Base-by-base conservation (phyloP, 2,888 invertebrate species). In the Yponomeuta sedellus region DNA sequence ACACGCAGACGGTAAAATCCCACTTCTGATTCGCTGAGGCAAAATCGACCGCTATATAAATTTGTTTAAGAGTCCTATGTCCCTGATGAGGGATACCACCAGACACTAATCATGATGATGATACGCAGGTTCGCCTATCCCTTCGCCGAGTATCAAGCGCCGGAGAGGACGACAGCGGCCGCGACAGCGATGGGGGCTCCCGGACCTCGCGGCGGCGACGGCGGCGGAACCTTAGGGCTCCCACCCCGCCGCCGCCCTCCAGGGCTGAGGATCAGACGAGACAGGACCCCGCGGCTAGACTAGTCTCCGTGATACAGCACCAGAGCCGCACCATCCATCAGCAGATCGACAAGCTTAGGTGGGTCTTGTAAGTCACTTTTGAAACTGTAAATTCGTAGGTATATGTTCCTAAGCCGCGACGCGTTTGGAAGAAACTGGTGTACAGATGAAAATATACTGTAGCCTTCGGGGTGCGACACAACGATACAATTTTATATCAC, bases 251-350 rank as follows among this genome's bases (percentile, higher is more conserved):
- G 0, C 85, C 87, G 0, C 73, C 81, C n/a, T 75, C 82, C 2
- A 81, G 74, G 67, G 80, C 77, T 67, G 86, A 86, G 66, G 34
- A 34, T 34, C 34, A 5, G 34, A 34, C 1, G 34, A 34, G 34
- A 34, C 86, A 40, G n/a, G 67, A 90, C 69, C 90, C 91, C 0
- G 91, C 91, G 0, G 80, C 87, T 0, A 82, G 81, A 67, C 84
- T 91, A 10, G 91, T 88, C 34, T 85, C 90, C 6, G 88, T 91
- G 19, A 91, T 91, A 73, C 89, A 91, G 67, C 85, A 91, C 68
- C 91, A 91, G 76, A 91, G 85, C 74, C 78, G 84, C 68, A 91
- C 91, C 19, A 88, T 91, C 71, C 91, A 91, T 67, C 90, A 90
- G 71, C 91, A 91, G 68, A 78, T 91, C 57, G 91, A 91, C 73